A percentile compares a stretch with the other conserved stretches of the same genome.
These are phyloP conservation scores for Hippocampus kuda DNA, from an alignment of 2,797 vertebrate genomes.

Conservation along the genomic window DNA sequence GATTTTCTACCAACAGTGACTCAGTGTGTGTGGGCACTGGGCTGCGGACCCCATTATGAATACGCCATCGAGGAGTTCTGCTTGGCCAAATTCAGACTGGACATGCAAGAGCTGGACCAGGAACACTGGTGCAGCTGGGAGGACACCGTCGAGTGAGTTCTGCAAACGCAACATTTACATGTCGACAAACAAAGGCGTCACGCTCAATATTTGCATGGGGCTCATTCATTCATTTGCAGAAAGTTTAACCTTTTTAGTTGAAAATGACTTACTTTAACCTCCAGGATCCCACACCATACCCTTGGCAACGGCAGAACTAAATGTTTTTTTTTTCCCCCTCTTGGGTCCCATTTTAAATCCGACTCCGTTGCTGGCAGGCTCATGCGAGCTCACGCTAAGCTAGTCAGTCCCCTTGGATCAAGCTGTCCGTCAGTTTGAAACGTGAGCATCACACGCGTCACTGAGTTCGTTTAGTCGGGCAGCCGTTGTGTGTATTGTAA, in stretches of 20 bases:
- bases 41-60: slow-evolving; percentile 69
- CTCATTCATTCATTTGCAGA: not conserved
- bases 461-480: not conserved
- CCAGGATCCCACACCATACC: no score
- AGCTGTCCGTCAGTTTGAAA: not conserved
- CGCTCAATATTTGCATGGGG: not conserved
- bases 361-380: no score
- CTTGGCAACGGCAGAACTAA: no score
- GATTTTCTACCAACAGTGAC: slow-evolving; percentile 49
- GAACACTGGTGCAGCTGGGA: slow-evolving; percentile 85
- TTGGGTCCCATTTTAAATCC: no score
- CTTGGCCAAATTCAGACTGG: slow-evolving; percentile 70
- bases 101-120: slow-evolving; percentile 79
- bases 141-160: slow-evolving; percentile 79
- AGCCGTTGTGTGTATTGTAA: slow-evolving; percentile 3
- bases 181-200: slow-evolving; percentile 5
- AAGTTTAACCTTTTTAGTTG: not conserved
- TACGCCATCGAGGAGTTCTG: slow-evolving; percentile 75
- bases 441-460: not conserved
- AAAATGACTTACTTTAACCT: no score
- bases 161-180: slow-evolving; percentile 10
- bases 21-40: slow-evolving; percentile 57
- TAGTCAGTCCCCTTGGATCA: not conserved
- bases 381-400: no score
- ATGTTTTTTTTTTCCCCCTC: no score